A percentile compares a stretch with the other conserved stretches of the same genome.
phyloP scores from a whole-genome alignment of 2,888 invertebrate species.

The Thera britannica region DNA sequence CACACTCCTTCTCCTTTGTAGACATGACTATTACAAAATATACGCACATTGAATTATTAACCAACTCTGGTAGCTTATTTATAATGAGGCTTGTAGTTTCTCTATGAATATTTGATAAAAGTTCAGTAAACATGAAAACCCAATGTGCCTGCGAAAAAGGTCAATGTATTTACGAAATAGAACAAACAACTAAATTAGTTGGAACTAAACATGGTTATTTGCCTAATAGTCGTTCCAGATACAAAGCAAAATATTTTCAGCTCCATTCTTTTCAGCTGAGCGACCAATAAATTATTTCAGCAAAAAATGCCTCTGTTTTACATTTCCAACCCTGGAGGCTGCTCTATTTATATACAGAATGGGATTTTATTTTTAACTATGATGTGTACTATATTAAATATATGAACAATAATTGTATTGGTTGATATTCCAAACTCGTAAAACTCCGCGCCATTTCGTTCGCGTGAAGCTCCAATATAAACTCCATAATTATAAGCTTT shows the following conservation, averaged over 20 bases:
- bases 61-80: not conserved
- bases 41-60: not conserved
- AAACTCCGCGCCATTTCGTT: too few species aligned
- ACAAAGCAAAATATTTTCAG: slow-evolving; percentile 37
- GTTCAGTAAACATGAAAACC: not conserved
- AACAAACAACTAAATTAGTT: slow-evolving; percentile 34
- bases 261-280: slow-evolving; percentile 39
- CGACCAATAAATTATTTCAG: slow-evolving; percentile 41
- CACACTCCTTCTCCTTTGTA: not conserved
- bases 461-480: too few species aligned
- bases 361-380: not conserved
- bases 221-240: slow-evolving; percentile 37
- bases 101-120: not conserved
- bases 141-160: slow-evolving; percentile 5
- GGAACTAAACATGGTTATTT: slow-evolving; percentile 37
- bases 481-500: too few species aligned
- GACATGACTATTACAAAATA: not conserved
- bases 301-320: slow-evolving; percentile 34
- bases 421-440: not conserved
- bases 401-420: not conserved
- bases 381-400: not conserved
- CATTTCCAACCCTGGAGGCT: slow-evolving; percentile 18
- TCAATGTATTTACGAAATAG: slow-evolving; percentile 32
- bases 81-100: too few species aligned
- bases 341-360: not conserved